Conservation (phyloP, 2,888 invertebrate species). For the Microctonus aethiopoides region DNA sequence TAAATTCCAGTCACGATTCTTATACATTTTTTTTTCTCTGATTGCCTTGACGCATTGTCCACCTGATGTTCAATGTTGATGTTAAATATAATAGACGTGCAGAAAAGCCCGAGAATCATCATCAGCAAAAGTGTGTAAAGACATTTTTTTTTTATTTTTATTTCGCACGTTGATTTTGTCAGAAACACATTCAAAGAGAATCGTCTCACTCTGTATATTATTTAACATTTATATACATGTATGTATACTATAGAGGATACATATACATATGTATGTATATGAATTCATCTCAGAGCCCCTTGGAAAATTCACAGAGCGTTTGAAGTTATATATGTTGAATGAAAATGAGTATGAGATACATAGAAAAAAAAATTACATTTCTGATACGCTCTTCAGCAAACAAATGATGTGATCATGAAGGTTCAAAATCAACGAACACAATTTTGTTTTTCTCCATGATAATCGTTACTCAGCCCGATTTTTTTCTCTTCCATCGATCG, state of each 20-base stretch:
- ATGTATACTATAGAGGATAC: neutral
- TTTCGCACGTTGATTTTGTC: too few relatives aligned
- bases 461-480: neutral
- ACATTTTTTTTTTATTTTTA: too few relatives aligned
- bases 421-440: neutral
- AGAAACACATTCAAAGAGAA: too few relatives aligned
- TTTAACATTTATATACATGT: neutral
- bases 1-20: neutral
- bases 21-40: neutral
- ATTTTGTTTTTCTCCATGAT: neutral
- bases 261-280: neutral
- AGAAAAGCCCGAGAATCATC: neutral
- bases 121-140: neutral
- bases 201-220: neutral
- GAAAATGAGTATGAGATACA: neutral
- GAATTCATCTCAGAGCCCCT: neutral
- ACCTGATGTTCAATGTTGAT: neutral
- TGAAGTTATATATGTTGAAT: neutral
- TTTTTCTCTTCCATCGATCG: neutral
- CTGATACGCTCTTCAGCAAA: neutral
- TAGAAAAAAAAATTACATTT: neutral
- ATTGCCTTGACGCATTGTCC: slow-evolving; percentile 16
- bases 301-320: neutral
- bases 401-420: neutral
- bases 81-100: neutral